Conservation (phyloP, 2,797 vertebrate genomes). For the Lacerta agilis region DNA sequence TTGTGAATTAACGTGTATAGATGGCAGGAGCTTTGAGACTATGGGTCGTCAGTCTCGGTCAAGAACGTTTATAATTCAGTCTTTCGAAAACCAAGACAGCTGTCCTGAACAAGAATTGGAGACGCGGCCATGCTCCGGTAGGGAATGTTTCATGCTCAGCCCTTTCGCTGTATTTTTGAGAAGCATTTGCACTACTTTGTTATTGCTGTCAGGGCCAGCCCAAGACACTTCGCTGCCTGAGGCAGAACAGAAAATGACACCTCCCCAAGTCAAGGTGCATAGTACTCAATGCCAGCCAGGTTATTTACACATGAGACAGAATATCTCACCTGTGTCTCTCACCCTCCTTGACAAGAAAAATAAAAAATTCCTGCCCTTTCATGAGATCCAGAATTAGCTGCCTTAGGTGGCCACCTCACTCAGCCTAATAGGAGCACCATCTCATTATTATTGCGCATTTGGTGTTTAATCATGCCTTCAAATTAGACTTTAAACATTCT, state of each 20-base stretch:
- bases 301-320: too few relatives aligned
- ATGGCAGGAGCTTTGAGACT: conserved; percentile 92
- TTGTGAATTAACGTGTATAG: conserved; percentile 93
- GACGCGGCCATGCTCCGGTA: conserved; percentile 93
- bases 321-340: too few relatives aligned
- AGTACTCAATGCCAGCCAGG: too few relatives aligned
- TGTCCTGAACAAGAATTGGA: conserved; percentile 90
- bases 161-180: not conserved
- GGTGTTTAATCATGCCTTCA: not conserved
- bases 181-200: not conserved
- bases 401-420: too few relatives aligned
- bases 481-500: not conserved
- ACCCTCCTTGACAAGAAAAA: too few relatives aligned
- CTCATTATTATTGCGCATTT: too few relatives aligned
- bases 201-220: not conserved
- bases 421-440: too few relatives aligned
- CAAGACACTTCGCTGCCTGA: too few relatives aligned
- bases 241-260: too few relatives aligned
- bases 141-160: not conserved
- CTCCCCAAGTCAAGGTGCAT: too few relatives aligned
- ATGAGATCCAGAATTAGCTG: too few relatives aligned
- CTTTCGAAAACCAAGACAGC: conserved; percentile 86
- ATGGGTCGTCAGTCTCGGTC: conserved; percentile 89
- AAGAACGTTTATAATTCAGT: conserved; percentile 87
- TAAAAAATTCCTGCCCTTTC: too few relatives aligned